Base-by-base conservation (phyloP, 1,140 invertebrate genomes). In the Littorina saxatilis region DNA sequence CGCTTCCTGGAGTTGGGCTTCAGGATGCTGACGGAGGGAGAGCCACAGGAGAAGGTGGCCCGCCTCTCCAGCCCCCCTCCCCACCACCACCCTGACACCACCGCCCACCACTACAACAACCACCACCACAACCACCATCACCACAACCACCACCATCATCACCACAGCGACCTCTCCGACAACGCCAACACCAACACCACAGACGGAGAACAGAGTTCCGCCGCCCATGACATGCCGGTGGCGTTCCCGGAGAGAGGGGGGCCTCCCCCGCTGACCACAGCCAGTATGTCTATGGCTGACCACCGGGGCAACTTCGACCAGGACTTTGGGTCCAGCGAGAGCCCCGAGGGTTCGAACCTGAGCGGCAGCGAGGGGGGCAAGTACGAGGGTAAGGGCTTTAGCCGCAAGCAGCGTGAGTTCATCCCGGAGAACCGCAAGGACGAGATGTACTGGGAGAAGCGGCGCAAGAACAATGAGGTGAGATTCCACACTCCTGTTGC, bases 371-470 rank as follows among this genome's bases (percentile, higher is more conserved):
- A 84, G n/a, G 79, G 72, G 29, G 78, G 72, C 9, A 66, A 77
- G 13, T 68, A 75, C 23, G 82, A 75, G 7, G 61, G 76, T 15
- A 78, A 63, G 20, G 85, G 80, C 58, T 89, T 90, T 50, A 88
- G 83, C 11, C 84, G 98, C 78, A 99, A 99, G 89, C 97, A 98
- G 90, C 94, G 98, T 1, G 98, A 99, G 90, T 99, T 99, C 92
- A 99, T 98, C 75, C 98, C 98, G 0, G 98, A 99, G 88, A 97
- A 96, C 91, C 98, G 98, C 89, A 99, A 99, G 91, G 98, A 99
- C 88, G 97, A 98, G 86, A 97, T 96, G 86, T 99, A 99, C 92
- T 99, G 98, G 98, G 98, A 99, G 92, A 94, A 98, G 40, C 94
- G 98, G 58, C 94, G 97, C 58, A 94, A 98, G 43, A 99, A 99